phyloP scores from a whole-genome alignment of 2,888 invertebrate genomes.

The Dynastes maya region DNA sequence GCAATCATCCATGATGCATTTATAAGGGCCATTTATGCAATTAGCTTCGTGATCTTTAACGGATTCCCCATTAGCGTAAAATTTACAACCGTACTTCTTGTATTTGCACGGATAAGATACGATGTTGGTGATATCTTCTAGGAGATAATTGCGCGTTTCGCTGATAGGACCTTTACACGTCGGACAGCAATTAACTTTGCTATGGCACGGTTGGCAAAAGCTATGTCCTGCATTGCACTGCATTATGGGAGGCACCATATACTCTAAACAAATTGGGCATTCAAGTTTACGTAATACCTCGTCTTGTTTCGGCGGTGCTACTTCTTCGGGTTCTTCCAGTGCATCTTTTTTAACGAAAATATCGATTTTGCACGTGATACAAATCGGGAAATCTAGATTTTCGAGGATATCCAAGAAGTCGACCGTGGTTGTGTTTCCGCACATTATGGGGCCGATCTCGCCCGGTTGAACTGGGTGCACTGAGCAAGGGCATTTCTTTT shows the following conservation, averaged over 20 bases:
- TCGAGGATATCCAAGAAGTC: slow-evolving; percentile 48
- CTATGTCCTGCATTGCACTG: slow-evolving; percentile 66
- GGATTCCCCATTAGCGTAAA: slow-evolving; percentile 39
- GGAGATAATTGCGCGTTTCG: slow-evolving; percentile 63
- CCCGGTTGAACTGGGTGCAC: slow-evolving; percentile 18
- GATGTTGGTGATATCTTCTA: slow-evolving; percentile 62
- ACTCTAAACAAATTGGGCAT: slow-evolving; percentile 66
- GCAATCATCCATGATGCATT: slow-evolving; percentile 57
- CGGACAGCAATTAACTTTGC: slow-evolving; percentile 61
- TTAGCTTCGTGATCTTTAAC: slow-evolving; percentile 54
- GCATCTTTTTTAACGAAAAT: slow-evolving; percentile 42
- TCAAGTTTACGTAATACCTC: slow-evolving; percentile 59
- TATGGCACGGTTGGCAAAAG: slow-evolving; percentile 63
- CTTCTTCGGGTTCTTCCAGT: slow-evolving; percentile 3
- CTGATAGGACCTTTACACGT: slow-evolving; percentile 60
- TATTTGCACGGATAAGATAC: slow-evolving; percentile 64
- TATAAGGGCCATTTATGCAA: slow-evolving; percentile 57
- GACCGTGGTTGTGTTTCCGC: slow-evolving; percentile 32
- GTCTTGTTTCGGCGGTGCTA: not conserved
- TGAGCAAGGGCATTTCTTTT: not conserved
- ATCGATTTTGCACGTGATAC: slow-evolving; percentile 51
- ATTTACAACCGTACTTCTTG: slow-evolving; percentile 59
- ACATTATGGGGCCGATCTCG: slow-evolving; percentile 18
- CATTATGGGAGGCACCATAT: slow-evolving; percentile 65
- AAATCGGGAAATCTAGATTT: slow-evolving; percentile 50